Percentiles rank a stretch among this genome's conserved stretches.
Conservation (phyloP, 1,140 invertebrate genomes). For the Calliopsis andreniformis region DNA sequence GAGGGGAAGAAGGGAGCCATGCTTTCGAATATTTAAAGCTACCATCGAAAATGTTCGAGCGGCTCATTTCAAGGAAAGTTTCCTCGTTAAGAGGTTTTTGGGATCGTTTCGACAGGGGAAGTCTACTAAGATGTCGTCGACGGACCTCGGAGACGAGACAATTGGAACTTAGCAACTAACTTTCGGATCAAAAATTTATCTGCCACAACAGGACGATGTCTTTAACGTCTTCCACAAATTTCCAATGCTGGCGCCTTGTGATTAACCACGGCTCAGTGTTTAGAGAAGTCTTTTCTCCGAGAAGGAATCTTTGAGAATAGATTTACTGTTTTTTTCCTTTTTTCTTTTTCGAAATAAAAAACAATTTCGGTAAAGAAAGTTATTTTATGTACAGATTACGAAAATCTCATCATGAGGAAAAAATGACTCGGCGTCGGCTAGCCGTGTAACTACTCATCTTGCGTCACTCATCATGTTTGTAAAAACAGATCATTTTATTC, state of each 20-base stretch:
- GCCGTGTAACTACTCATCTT: too few relatives aligned
- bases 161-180: slow-evolving; percentile 16
- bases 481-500: too few relatives aligned
- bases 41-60: slow-evolving; percentile 67
- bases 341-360: too few relatives aligned
- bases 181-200: slow-evolving; percentile 54
- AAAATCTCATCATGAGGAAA: too few relatives aligned
- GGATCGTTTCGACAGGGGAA: not conserved
- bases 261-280: not conserved
- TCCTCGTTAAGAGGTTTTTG: slow-evolving; percentile 65
- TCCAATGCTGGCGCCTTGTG: not conserved
- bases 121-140: slow-evolving; percentile 45
- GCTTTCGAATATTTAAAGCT: slow-evolving; percentile 71
- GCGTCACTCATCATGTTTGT: too few relatives aligned
- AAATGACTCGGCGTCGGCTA: too few relatives aligned
- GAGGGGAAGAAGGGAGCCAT: not conserved
- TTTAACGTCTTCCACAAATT: not conserved
- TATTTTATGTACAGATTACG: too few relatives aligned
- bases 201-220: not conserved
- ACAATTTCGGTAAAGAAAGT: too few relatives aligned
- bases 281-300: not conserved
- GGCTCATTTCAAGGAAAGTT: slow-evolving; percentile 64
- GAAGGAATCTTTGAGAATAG: too few relatives aligned
- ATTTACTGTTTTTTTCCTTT: too few relatives aligned
- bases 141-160: slow-evolving; percentile 13